Base-by-base conservation (phyloP, 2,888 invertebrate species). In the Corbicula japonica region DNA sequence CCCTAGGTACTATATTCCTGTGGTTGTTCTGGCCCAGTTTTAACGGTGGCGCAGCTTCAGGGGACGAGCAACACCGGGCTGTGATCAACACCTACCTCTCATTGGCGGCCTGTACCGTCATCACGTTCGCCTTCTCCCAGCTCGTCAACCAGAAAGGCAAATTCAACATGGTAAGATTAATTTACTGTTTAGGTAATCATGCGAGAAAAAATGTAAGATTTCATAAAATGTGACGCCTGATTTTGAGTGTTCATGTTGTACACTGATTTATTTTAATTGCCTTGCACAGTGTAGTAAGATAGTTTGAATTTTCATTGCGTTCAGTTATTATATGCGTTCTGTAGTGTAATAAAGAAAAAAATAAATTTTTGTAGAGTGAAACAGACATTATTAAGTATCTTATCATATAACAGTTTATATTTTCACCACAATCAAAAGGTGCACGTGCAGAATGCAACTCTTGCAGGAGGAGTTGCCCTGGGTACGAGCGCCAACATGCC, bases 1-100 rank as follows among this genome's bases (percentile, higher is more conserved):
- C 3, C 26, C 0, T 92, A 97, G 97, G 98, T 73, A 97, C 98
- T 0, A 94, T 98, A 66, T 98, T 99, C 94, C 95, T 99, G 52
- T 99, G 98, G 98, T 95, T 98, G 69, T 99, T 97, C 94, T 99
- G 98, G 98, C 99, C 99, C 0, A 98, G 98, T 80, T 99, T 99
- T 94, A 99, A 99, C 94, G 96, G 97, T 1, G 97, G 96, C 0
- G 93, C 94, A 4, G 95, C 94, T 0, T 95, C 95, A 0, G 96
- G 96, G 61, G 95, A 95, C 85, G 96, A 96, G 86, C 96, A 96
- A 85, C 96, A 96, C 89, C 95, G 98, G 78, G 98, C 98, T 34
- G 95, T 99, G 83, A 95, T 98, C 93, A 99, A 99, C 95, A 98
- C 99, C 0, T 98, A 98, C 92, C 94, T 98, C 80, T 96, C 98